Percentiles rank a stretch among this genome's conserved stretches.
phyloP scores from a whole-genome alignment of 2,113 vertebrate genomes.

The Pterocles burchelli region DNA sequence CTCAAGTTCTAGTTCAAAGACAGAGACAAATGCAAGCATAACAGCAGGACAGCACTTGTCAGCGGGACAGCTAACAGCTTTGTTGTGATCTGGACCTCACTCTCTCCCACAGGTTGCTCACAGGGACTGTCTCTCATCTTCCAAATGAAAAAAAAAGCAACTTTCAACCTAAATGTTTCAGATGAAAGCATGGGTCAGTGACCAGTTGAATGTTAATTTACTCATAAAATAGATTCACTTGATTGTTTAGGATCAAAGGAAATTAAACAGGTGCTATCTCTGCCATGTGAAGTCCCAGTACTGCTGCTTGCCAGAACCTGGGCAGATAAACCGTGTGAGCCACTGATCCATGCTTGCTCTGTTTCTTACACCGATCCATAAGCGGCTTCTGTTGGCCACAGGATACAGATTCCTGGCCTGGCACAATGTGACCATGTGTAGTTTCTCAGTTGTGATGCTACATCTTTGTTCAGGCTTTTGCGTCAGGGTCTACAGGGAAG shows the following conservation, averaged over 20 bases:
- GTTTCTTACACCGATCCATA: rapidly evolving
- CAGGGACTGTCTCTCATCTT: not conserved
- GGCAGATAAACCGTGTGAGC: not conserved
- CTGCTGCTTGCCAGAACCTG: not conserved
- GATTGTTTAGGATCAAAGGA: not conserved
- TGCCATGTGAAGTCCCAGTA: not conserved
- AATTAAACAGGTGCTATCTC: not conserved
- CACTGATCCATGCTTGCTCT: not conserved
- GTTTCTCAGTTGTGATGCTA: not conserved
- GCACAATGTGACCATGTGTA: rapidly evolving
- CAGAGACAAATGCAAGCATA: not conserved
- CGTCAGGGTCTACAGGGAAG: not conserved
- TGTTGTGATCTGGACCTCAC: not conserved
- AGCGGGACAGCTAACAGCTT: not conserved
- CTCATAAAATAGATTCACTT: not conserved
- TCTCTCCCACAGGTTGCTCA: not conserved
- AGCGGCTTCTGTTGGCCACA: not conserved
- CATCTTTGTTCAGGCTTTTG: not conserved
- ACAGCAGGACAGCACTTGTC: not conserved
- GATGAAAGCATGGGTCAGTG: not conserved
- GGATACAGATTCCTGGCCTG: not conserved
- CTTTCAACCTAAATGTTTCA: not conserved
- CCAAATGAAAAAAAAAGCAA: not conserved
- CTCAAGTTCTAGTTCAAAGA: not conserved
- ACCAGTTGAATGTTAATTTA: not conserved